Percentiles rank a stretch among this genome's conserved stretches.
phyloP scores from a whole-genome alignment of 1,140 invertebrate genomes.

The Antheraea pernyi region DNA sequence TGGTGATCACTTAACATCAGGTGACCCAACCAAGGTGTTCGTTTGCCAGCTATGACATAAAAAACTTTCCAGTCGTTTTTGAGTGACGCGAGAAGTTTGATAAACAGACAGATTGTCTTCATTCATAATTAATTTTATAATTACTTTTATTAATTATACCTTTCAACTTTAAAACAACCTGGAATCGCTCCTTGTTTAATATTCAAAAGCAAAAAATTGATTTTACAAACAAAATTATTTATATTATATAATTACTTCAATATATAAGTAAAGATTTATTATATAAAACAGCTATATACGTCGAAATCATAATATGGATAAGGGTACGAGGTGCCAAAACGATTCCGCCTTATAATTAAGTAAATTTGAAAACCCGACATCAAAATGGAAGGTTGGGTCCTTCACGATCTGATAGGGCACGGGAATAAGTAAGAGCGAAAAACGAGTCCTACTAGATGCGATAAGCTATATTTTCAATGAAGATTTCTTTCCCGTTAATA shows the following conservation, averaged over 20 bases:
- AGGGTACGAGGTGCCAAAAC: conserved; percentile 34
- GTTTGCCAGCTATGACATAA: too few relatives aligned
- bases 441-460: neutral
- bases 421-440: neutral
- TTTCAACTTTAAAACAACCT: too few relatives aligned
- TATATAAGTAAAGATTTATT: neutral
- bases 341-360: conserved; percentile 66
- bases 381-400: conserved; percentile 9
- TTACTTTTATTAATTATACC: too few relatives aligned
- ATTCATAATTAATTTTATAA: too few relatives aligned
- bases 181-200: too few relatives aligned
- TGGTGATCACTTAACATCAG: too few relatives aligned
- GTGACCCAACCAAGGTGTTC: too few relatives aligned
- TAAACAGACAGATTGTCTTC: too few relatives aligned
- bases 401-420: neutral
- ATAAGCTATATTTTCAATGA: neutral
- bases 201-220: too few relatives aligned
- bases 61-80: too few relatives aligned
- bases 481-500: neutral
- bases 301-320: neutral
- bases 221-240: too few relatives aligned
- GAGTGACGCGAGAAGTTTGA: too few relatives aligned
- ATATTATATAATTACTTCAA: neutral
- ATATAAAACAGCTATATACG: neutral
- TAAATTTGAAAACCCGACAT: conserved; percentile 68